phyloP scores from a whole-genome alignment of 1,140 invertebrate genomes.

The Bombus ignitus region DNA sequence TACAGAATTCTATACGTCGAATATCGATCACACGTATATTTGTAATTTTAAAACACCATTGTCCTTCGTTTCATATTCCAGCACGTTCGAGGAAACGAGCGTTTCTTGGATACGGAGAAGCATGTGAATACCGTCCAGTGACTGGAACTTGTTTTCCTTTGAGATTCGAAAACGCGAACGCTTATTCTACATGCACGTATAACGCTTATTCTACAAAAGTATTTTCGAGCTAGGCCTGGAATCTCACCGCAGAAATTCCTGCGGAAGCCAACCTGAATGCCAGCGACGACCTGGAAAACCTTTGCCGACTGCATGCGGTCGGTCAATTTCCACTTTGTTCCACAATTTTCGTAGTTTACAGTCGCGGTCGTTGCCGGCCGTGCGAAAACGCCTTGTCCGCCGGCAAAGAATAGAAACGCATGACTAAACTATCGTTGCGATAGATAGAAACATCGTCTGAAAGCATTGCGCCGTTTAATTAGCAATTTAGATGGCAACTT shows the following conservation, averaged over 20 bases:
- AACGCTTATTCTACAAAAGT: slow-evolving; percentile 52
- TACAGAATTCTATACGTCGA: no score
- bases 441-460: not conserved
- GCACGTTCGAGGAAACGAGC: not conserved
- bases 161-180: slow-evolving; percentile 41
- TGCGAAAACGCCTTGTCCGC: not conserved
- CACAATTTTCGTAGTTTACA: slow-evolving; percentile 48
- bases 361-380: not conserved
- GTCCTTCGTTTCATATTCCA: not conserved
- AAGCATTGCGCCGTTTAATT: not conserved
- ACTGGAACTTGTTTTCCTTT: slow-evolving; percentile 44
- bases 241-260: slow-evolving; percentile 71
- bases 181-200: slow-evolving; percentile 33
- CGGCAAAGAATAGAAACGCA: not conserved
- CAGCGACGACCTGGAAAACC: slow-evolving; percentile 70
- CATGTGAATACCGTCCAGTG: no score
- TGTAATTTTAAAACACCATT: not conserved
- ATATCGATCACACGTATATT: not conserved
- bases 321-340: slow-evolving; percentile 70
- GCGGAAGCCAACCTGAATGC: slow-evolving; percentile 68
- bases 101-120: not conserved
- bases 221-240: slow-evolving; percentile 57
- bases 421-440: not conserved
- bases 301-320: slow-evolving; percentile 44
- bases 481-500: not conserved